Evolutionary conservation across 2,113 vertebrate genomes (phyloP), one percentile per base, ranked within the genome.

Genomic region (Sprattus sprattus): DNA sequence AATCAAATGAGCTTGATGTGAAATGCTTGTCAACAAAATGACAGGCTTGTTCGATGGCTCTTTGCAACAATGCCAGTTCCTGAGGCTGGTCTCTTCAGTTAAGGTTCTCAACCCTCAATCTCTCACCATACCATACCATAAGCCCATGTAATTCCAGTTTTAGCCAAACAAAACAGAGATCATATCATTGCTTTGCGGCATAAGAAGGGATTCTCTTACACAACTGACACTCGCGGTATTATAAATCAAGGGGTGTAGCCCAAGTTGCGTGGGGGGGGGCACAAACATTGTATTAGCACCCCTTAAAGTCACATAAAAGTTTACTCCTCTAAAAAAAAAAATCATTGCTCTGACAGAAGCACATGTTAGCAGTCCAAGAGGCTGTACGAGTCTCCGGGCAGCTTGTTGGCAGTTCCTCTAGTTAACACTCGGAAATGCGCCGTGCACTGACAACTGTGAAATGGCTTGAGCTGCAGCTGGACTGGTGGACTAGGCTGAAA

Each of bases 361-460:
- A 32, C 4, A 13, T 75, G 67, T 75, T 75, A 4, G 67, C 11
- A 2, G 67, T 32, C 67, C 67, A 75, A 32, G 64, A 13, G 39
- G 67, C 28, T 75, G 67, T 39, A 11, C 13, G 25, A 32, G 67
- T 11, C 67, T 39, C 25, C 39, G 28, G 67, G 67, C 67, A 75
- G 67, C 67, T 16, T 75, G 67, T 39, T 75, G 67, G 67, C 67
- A 75, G 13, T 39, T 28, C 82, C 64, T 84, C 85, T 85, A 28
- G 86, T 90, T 86, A 92, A 89, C 47, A 86, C 89, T 88, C 88
- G 85, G 85, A 91, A 93, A 92, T 88, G 88, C 91, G 86, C 86
- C 81, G 32, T 88, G 88, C 88, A 47, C 85, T 92, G 91, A 94
- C 93, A 94, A 92, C 92, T 94, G 92, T 94, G 94, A 94, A 95